A percentile compares a stretch with the other conserved stretches of the same genome.
Evolutionary conservation across 2,113 vertebrate species (phyloP).

Genomic region (Microtus pennsylvanicus): DNA sequence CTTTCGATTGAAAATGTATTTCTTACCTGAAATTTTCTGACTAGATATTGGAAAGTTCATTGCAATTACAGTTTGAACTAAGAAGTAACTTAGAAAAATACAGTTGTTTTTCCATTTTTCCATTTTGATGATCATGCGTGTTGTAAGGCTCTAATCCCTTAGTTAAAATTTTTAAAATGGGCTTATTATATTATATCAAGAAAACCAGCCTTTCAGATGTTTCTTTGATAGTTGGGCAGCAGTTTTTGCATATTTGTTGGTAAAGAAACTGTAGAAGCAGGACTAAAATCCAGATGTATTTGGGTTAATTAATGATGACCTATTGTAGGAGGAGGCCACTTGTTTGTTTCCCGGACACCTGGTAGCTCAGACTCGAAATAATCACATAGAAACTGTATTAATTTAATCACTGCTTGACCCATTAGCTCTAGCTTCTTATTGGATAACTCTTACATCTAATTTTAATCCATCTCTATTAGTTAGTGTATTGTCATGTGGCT

Average conservation of each 20-base stretch:
- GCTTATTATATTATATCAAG: background rate
- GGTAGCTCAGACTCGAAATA: no score
- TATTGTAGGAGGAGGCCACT: no score
- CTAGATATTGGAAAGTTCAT: background rate
- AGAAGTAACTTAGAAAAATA: conserved; percentile 9
- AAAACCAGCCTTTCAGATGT: conserved; percentile 33
- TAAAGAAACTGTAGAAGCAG: background rate
- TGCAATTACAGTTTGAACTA: background rate
- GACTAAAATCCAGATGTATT: background rate
- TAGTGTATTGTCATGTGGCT: no score
- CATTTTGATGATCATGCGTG: background rate
- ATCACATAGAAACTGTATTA: no score
- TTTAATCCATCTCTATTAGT: no score
- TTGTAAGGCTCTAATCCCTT: background rate
- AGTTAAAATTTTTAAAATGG: background rate
- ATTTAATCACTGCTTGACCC: no score
- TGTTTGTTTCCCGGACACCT: no score
- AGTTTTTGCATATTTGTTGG: background rate
- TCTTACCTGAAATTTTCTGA: background rate
- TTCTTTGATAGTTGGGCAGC: background rate
- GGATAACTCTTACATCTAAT: no score
- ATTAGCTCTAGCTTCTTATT: no score
- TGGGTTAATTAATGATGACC: background rate
- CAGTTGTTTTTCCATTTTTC: conserved; percentile 5
- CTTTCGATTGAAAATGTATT: background rate